phyloP scores from a whole-genome alignment of 2,888 invertebrate species.

The Tachina grossa region DNA sequence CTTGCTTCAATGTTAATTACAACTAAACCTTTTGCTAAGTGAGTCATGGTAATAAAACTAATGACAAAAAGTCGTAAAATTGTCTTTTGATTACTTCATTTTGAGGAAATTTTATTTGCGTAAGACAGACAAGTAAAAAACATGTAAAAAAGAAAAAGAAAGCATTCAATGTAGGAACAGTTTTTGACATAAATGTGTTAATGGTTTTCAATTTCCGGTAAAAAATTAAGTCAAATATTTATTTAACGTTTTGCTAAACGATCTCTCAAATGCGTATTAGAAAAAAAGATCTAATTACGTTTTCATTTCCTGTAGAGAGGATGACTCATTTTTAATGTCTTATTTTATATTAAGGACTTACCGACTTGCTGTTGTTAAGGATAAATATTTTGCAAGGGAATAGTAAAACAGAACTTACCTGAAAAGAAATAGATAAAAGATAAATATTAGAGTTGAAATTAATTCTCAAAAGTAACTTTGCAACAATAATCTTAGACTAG shows the following conservation, averaged over 20 bases:
- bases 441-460: constrained; percentile 7
- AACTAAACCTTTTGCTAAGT: constrained; percentile 3
- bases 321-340: constrained; percentile 36
- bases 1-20: constrained; percentile 26
- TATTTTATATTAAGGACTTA: constrained; percentile 19
- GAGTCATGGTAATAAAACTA: constrained; percentile 14
- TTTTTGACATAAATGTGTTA: constrained; percentile 31
- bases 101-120: neutral
- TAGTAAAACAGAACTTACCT: constrained; percentile 54
- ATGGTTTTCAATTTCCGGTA: neutral
- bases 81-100: neutral
- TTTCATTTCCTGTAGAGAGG: constrained; percentile 23
- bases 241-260: constrained; percentile 14
- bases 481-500: no score
- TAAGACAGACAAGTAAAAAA: neutral
- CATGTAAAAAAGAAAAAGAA: neutral
- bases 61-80: neutral
- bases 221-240: constrained; percentile 50
- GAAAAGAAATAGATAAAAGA: constrained; percentile 45
- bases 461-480: neutral
- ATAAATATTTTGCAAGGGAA: neutral
- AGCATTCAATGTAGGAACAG: neutral
- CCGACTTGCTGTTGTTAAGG: neutral
- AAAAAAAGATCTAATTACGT: constrained; percentile 55
- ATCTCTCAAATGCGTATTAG: neutral